Evolutionary conservation across 2,113 vertebrate genomes (phyloP).

Genomic region (Syngnathoides biaculeatus): DNA sequence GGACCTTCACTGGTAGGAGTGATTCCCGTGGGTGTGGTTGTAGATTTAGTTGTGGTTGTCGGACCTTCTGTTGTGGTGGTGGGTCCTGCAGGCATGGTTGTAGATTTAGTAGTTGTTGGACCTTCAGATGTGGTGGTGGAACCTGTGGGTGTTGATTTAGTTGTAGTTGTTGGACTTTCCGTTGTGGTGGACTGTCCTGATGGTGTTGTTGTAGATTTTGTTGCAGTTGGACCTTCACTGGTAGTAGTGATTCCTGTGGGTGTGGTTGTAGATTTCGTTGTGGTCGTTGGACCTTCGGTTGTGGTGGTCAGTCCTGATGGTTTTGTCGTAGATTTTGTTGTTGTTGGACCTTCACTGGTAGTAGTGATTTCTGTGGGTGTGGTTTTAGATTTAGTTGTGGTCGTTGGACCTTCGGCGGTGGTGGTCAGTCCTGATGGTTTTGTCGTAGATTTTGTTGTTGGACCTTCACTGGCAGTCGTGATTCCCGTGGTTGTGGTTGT

Average conservation of each 20-base stretch:
- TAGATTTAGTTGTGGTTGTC: neutral
- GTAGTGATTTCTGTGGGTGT: neutral
- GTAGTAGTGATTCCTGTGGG: too few species aligned
- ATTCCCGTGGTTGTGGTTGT: neutral
- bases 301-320: neutral
- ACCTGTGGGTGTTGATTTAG: too few species aligned
- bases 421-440: neutral
- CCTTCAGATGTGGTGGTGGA: too few species aligned
- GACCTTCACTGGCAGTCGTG: too few species aligned
- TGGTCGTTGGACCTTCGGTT: neutral
- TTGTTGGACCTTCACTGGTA: slow-evolving; percentile 2
- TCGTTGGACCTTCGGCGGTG: neutral
- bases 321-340: neutral
- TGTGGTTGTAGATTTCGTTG: neutral
- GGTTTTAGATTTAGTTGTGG: neutral
- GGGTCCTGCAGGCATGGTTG: neutral
- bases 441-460: neutral
- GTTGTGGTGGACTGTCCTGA: too few species aligned
- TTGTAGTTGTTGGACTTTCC: neutral
- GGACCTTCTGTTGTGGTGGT: neutral
- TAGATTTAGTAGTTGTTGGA: too few species aligned
- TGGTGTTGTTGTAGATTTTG: too few species aligned
- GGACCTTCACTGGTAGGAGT: neutral
- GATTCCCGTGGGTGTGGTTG: neutral
- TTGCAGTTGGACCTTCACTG: too few species aligned